Conservation (phyloP, 2,797 vertebrate species). For the Sebastes alutus region DNA sequence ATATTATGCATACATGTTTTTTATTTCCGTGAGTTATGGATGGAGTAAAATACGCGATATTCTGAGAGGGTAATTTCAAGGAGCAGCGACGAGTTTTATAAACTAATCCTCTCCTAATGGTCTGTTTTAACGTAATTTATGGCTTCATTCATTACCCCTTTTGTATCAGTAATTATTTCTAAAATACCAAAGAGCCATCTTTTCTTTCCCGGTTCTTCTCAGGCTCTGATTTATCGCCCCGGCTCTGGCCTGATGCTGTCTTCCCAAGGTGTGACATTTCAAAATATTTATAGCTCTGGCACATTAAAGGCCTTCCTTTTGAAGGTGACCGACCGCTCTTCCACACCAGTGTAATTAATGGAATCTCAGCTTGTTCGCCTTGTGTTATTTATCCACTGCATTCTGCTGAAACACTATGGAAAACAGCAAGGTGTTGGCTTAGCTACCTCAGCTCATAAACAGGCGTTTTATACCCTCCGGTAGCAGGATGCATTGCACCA, state of each 20-base stretch:
- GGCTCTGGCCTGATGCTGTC: conserved; percentile 93
- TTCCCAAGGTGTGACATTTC: conserved; percentile 99
- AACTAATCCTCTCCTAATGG: conserved; percentile 97
- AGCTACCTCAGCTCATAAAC: conserved; percentile 83
- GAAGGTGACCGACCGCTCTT: conserved; percentile 98
- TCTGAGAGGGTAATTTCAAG: conserved; percentile 89
- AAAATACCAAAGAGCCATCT: conserved; percentile 99
- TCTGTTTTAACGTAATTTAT: conserved; percentile 98
- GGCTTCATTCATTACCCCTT: conserved; percentile 98
- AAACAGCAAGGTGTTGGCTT: conserved; percentile 80
- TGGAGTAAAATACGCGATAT: conserved; percentile 88
- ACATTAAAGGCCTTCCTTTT: conserved; percentile 97
- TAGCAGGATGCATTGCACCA: conserved; percentile 73
- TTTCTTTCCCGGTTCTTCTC: conserved; percentile 92
- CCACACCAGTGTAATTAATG: conserved; percentile 93
- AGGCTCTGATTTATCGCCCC: conserved; percentile 91
- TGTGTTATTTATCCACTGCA: conserved; percentile 88
- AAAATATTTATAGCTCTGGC: conserved; percentile 99
- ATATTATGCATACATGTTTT: conserved; percentile 83
- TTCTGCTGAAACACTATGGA: conserved; percentile 83
- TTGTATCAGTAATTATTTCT: conserved; percentile 99
- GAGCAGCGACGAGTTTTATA: conserved; percentile 95
- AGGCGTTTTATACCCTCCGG: conserved; percentile 76
- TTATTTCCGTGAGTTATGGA: conserved; percentile 85
- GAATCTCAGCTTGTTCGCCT: conserved; percentile 88